Evolutionary conservation across 1,140 invertebrate species (phyloP).

Genomic region (Apis cerana): DNA sequence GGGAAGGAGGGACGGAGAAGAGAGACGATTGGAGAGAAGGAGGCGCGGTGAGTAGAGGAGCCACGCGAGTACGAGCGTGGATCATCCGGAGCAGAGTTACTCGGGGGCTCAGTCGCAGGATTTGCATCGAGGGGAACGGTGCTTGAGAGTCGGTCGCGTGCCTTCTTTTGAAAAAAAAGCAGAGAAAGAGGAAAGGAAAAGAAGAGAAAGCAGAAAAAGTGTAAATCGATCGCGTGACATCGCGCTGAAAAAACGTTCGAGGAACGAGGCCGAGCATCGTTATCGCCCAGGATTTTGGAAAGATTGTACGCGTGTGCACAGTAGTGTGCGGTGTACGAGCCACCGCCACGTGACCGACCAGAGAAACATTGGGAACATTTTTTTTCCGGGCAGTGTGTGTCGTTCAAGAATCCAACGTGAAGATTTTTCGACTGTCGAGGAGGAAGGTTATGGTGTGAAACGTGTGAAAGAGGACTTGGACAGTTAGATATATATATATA

Average conservation of each 20-base stretch:
- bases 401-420: background rate
- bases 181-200: background rate
- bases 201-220: too few relatives aligned
- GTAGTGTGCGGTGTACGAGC: background rate
- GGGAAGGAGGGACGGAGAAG: constrained; percentile 12
- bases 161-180: background rate
- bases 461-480: constrained; percentile 36
- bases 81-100: constrained; percentile 10
- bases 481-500: background rate
- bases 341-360: constrained; percentile 32
- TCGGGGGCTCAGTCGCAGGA: constrained; percentile 14
- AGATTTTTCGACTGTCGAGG: too few relatives aligned
- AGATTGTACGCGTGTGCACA: background rate
- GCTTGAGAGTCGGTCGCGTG: background rate
- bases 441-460: constrained; percentile 38
- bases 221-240: background rate
- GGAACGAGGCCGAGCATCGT: background rate
- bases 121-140: constrained; percentile 22
- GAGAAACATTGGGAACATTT: background rate
- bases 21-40: background rate
- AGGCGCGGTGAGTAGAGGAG: background rate
- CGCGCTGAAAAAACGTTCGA: background rate
- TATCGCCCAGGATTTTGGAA: background rate
- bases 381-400: constrained; percentile 37
- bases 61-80: background rate